phyloP scores from a whole-genome alignment of 1,140 invertebrate species.

The Alviniconcha marisindica region DNA sequence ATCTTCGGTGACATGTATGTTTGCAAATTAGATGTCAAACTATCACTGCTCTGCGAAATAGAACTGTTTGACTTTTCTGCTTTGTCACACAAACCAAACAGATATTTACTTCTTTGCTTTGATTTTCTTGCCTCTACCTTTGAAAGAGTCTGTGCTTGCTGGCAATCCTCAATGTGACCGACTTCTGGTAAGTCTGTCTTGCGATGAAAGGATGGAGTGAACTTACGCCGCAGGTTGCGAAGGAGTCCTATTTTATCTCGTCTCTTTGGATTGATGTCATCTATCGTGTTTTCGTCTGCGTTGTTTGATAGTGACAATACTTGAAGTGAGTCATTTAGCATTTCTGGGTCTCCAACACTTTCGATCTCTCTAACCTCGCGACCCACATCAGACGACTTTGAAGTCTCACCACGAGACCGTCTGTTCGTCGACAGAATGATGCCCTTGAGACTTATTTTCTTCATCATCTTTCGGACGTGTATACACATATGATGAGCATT shows the following conservation, averaged over 20 bases:
- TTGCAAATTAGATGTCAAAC: constrained; percentile 60
- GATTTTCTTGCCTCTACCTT: constrained; percentile 44
- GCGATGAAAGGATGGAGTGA: constrained; percentile 62
- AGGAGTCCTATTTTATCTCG: constrained; percentile 67
- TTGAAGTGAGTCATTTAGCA: constrained; percentile 54
- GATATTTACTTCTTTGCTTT: constrained; percentile 40
- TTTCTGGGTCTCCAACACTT: constrained; percentile 33
- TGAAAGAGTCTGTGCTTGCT: constrained; percentile 23
- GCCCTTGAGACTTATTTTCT: constrained; percentile 64
- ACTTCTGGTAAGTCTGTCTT: constrained; percentile 56
- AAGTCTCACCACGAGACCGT: constrained; percentile 44
- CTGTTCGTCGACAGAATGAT: constrained; percentile 56
- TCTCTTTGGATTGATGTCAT: constrained; percentile 55
- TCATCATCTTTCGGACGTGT: constrained; percentile 57
- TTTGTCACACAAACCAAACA: constrained; percentile 48
- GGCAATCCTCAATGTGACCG: constrained; percentile 50
- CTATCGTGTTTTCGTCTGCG: constrained; percentile 46
- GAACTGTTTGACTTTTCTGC: constrained; percentile 49
- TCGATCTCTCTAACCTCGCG: constrained; percentile 31
- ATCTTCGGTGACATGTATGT: constrained; percentile 60
- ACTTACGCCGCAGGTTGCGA: constrained; percentile 62
- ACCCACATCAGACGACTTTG: constrained; percentile 41
- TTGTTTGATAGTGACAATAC: constrained; percentile 46
- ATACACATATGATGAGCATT: constrained; percentile 20
- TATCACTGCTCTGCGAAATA: constrained; percentile 66